Evolutionary conservation across 2,797 vertebrate genomes (phyloP).

Genomic region (Vireo griseus): DNA sequence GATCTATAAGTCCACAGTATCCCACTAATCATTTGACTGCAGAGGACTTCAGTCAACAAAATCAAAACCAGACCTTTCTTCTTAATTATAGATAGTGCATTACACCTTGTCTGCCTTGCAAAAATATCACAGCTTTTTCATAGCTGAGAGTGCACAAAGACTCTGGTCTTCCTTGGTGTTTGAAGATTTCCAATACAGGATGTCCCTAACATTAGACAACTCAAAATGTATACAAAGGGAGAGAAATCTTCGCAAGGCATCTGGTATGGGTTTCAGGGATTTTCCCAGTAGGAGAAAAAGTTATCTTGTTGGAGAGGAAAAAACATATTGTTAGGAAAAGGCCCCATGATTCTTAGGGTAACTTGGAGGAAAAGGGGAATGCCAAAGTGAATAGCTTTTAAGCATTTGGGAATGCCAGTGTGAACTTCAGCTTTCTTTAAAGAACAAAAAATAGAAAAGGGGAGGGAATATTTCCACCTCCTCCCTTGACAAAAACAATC

Average conservation of each 20-base stretch:
- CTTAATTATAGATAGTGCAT: background rate
- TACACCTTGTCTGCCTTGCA: background rate
- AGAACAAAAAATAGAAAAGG: background rate
- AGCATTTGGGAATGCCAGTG: background rate
- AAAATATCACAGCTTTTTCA: background rate
- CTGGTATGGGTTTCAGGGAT: background rate
- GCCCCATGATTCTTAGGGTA: background rate
- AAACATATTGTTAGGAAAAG: background rate
- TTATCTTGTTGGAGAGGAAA: background rate
- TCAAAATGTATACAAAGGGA: background rate
- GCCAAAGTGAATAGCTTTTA: background rate
- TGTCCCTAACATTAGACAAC: background rate
- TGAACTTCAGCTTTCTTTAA: background rate
- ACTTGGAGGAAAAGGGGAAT: background rate
- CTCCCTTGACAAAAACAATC: constrained; percentile 41
- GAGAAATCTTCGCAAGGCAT: background rate
- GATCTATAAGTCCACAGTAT: background rate
- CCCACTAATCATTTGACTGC: background rate
- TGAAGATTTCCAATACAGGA: background rate
- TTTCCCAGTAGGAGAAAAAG: background rate
- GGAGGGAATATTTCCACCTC: background rate
- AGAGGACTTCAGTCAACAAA: background rate
- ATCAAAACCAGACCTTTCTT: background rate
- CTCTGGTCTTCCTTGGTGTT: background rate
- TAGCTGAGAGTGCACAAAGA: background rate